A percentile compares a stretch with the other conserved stretches of the same genome.
Conservation (phyloP, 2,888 invertebrate species). For the Lasioglossum zephyrum region DNA sequence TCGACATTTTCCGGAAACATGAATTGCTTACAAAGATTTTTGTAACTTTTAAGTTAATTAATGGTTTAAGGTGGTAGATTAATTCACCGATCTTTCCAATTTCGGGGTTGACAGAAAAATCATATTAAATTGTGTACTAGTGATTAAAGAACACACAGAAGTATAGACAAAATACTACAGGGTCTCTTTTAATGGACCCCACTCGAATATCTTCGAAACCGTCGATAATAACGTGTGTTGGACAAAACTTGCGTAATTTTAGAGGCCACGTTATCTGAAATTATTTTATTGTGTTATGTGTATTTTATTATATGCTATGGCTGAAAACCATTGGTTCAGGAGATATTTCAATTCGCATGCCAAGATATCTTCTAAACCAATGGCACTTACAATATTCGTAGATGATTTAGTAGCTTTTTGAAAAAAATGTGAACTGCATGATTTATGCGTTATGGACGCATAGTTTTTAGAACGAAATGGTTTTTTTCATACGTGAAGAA, state of each 20-base stretch:
- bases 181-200: neutral
- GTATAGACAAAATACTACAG: neutral
- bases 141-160: neutral
- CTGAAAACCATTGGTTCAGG: too few relatives aligned
- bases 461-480: neutral
- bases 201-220: neutral
- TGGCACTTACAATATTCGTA: neutral
- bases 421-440: neutral
- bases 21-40: slow-evolving; percentile 45
- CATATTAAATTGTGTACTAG: slow-evolving; percentile 6
- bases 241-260: neutral
- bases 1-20: slow-evolving; percentile 47
- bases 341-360: neutral
- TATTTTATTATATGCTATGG: neutral
- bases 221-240: neutral
- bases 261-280: neutral
- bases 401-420: neutral
- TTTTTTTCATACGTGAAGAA: too few relatives aligned
- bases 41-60: slow-evolving; percentile 49
- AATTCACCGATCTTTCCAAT: slow-evolving; percentile 40
- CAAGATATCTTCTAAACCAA: neutral
- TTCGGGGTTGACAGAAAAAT: slow-evolving; percentile 13
- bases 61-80: slow-evolving; percentile 37
- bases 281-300: too few relatives aligned
- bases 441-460: too few relatives aligned